A percentile compares a stretch with the other conserved stretches of the same genome.
phyloP scores from a whole-genome alignment of 2,797 vertebrate genomes.

The Melopsittacus undulatus region DNA sequence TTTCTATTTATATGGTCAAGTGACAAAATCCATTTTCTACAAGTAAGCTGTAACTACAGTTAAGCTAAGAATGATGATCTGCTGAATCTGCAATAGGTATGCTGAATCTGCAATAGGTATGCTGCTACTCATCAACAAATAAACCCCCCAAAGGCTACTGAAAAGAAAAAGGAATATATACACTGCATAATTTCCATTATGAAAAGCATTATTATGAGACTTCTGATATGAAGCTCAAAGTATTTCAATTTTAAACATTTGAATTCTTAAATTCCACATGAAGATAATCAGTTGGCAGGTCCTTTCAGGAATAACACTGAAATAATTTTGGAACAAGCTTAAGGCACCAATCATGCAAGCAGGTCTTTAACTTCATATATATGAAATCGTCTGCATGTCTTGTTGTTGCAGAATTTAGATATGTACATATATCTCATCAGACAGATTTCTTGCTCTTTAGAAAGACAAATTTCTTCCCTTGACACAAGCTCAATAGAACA shows the following conservation, averaged over 20 bases:
- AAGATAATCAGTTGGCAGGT: not conserved
- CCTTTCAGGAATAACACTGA: not conserved
- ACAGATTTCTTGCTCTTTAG: not conserved
- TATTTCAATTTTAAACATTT: not conserved
- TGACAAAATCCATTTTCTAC: not conserved
- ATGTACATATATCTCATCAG: not conserved
- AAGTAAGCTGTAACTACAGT: not conserved
- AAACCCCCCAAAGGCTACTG: not conserved
- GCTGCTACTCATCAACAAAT: not conserved
- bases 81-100: not conserved
- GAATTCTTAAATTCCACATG: not conserved
- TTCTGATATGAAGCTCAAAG: not conserved
- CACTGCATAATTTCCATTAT: not conserved
- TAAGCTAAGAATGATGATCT: not conserved
- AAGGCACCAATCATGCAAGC: not conserved
- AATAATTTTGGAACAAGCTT: not conserved
- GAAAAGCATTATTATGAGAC: not conserved
- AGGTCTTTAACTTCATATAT: not conserved
- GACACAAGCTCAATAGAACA: not conserved
- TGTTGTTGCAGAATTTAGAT: not conserved
- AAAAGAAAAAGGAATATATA: not conserved
- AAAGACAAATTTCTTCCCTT: not conserved
- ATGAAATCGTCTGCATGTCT: not conserved
- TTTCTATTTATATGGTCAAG: not conserved
- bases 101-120: not conserved